phyloP scores from a whole-genome alignment of 2,797 vertebrate species.

The Manis pentadactyla region DNA sequence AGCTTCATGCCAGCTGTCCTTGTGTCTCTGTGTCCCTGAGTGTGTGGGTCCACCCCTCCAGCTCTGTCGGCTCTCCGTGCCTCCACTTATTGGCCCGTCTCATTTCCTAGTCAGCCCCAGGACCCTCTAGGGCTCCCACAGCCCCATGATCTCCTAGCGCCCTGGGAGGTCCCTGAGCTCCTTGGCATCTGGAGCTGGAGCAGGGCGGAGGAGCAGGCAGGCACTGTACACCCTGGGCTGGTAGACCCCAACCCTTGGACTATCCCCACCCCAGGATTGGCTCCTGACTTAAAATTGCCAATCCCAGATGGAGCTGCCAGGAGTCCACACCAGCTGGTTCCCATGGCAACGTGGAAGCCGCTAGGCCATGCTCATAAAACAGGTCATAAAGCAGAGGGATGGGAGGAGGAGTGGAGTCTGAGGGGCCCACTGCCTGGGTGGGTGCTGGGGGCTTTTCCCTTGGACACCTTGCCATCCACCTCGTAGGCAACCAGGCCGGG shows the following conservation, averaged over 20 bases:
- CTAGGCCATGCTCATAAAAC: conserved; percentile 84
- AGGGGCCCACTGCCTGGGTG: background rate
- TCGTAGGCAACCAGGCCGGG: background rate
- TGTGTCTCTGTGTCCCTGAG: background rate
- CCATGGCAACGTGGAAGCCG: conserved; percentile 87
- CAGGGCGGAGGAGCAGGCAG: background rate
- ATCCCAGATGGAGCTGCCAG: conserved; percentile 42
- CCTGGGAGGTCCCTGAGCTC: background rate
- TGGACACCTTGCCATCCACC: background rate
- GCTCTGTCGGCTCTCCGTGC: background rate
- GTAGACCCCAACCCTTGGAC: background rate
- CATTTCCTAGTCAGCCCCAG: background rate
- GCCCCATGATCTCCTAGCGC: background rate
- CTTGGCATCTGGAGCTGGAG: background rate
- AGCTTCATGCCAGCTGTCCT: background rate
- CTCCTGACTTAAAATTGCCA: conserved; percentile 35
- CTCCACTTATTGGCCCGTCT: background rate
- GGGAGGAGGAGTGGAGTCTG: conserved; percentile 42
- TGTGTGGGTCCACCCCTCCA: background rate
- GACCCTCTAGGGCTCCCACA: background rate
- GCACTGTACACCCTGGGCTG: background rate
- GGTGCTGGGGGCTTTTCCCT: background rate
- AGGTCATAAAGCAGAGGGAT: conserved; percentile 77
- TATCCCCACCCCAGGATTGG: background rate
- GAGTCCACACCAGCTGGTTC: conserved; percentile 77